A percentile compares a stretch with the other conserved stretches of the same genome.
These are phyloP conservation scores for Buceros bicornis DNA, from an alignment of 2,797 vertebrate genomes.

Conservation along the genomic window DNA sequence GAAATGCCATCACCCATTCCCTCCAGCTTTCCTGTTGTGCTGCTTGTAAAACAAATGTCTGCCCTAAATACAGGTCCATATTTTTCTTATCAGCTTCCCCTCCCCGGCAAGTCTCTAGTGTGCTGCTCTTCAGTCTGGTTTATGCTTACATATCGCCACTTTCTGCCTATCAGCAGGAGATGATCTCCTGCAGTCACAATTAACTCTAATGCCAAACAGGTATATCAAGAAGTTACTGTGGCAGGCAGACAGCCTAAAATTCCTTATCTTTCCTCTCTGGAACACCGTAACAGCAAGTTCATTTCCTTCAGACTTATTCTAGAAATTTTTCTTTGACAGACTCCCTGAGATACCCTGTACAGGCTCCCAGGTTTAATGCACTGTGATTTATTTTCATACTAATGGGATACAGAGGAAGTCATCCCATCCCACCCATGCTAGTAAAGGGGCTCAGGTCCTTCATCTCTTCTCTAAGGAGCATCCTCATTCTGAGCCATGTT, in stretches of 20 bases:
- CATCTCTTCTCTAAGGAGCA: background rate
- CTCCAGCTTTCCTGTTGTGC: background rate
- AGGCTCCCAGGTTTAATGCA: fast-evolving
- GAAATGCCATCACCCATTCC: fast-evolving
- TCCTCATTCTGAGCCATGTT: background rate
- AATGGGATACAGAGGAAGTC: background rate
- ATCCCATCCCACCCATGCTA: background rate
- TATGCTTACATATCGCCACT: background rate
- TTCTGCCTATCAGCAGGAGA: background rate
- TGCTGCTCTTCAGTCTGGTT: background rate
- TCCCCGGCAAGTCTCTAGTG: background rate
- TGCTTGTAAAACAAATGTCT: background rate
- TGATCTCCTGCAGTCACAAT: fast-evolving
- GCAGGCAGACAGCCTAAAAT: background rate
- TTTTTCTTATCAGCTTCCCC: fast-evolving
- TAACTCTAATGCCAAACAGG: background rate
- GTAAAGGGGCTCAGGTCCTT: background rate
- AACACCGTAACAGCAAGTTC: background rate
- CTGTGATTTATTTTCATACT: background rate
- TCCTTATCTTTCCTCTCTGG: background rate
- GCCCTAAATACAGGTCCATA: background rate
- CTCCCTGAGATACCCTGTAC: background rate
- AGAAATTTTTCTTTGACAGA: background rate
- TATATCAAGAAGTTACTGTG: background rate
- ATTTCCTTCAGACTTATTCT: background rate